Evolutionary conservation across 2,113 vertebrate genomes (phyloP), one percentile per base, ranked within the genome.

Genomic region (Dendrocopos noguchii): DNA sequence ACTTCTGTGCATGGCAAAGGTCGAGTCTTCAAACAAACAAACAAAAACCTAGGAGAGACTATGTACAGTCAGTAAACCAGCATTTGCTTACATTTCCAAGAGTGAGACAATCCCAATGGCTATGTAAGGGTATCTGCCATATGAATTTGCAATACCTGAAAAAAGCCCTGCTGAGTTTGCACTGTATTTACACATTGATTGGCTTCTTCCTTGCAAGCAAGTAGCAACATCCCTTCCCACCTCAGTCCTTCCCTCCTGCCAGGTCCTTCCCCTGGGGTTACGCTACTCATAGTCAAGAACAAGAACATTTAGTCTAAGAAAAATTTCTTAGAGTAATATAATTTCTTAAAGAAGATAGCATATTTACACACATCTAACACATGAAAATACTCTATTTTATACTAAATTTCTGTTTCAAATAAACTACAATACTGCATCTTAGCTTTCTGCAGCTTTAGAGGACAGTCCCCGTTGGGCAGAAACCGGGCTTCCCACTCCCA

Each of bases 301-400:
- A 81, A 96, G 93, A 97, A 97, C 96, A 97, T 92, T 97, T 90
- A 95, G 89, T 95, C 97, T 97, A 98, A 97, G 97, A 97, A 97
- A 98, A 97, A 88, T 92, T 95, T 97, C 96, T 97, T 97, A 97
- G 96, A 96, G 96, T 92, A 95, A 97, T 97, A 97, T 93, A 97
- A 95, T 97, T 97, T 98, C 90, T 97, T 95, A 94, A 97, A 97
- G 97, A 97, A 98, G 97, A 97, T 96, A 98, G 94, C 84, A 25
- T 98, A 98, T 98, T 98, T 98, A 98, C 98, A 98, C 97, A 98
- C 97, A 96, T 93, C 97, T 96, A 98, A 96, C 97, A 98, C 97
- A 97, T 95, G 97, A 98, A 98, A 98, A 98, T 98, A 98, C 95
- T 98, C 98, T 98, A 97, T 97, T 97, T 98, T 83, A 97, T 98